Conservation (phyloP, 2,113 vertebrate species). For the Puffinus mauretanicus region DNA sequence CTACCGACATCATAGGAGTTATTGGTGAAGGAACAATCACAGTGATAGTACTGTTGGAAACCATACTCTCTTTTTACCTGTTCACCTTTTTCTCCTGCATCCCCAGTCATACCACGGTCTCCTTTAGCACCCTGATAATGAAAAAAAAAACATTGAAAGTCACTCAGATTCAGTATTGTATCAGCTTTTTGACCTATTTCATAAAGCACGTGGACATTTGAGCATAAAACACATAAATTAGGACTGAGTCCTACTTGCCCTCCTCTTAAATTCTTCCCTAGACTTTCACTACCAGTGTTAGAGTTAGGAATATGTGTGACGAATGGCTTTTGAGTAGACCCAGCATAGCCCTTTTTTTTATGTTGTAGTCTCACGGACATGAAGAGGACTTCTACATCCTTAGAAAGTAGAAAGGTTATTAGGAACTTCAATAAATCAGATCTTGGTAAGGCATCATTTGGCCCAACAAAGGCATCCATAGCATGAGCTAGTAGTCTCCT, state of each 20-base stretch:
- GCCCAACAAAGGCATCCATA: neutral
- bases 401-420: neutral
- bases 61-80: constrained; percentile 72
- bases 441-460: neutral
- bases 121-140: constrained; percentile 84
- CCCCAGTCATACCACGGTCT: constrained; percentile 80
- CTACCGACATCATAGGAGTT: neutral
- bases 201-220: neutral
- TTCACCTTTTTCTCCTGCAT: constrained; percentile 86
- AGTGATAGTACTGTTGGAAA: neutral
- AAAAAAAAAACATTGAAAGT: neutral
- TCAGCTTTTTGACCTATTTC: neutral
- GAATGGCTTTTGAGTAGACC: neutral
- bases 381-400: neutral
- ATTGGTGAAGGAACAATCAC: neutral
- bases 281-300: neutral
- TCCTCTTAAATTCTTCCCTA: neutral
- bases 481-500: neutral
- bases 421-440: neutral
- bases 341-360: neutral
- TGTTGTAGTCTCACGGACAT: neutral
- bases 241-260: neutral
- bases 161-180: neutral
- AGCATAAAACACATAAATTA: neutral
- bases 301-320: neutral